phyloP scores from a whole-genome alignment of 2,888 invertebrate species.

The Bimastos eiseni region DNA sequence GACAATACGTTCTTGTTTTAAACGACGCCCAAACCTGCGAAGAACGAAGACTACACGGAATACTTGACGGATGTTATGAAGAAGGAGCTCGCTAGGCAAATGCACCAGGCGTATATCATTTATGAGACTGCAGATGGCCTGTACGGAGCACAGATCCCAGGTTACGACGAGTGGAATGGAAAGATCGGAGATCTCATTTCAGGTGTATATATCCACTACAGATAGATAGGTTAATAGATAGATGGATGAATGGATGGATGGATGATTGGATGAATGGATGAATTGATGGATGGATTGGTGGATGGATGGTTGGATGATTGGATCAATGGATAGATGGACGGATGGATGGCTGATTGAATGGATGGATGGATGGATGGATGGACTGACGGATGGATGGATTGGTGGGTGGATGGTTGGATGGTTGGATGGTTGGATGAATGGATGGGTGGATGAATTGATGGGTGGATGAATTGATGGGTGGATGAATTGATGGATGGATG shows the following conservation, averaged over 20 bases:
- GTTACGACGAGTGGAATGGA: background rate
- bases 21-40: background rate
- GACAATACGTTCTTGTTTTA: background rate
- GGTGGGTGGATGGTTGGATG: background rate
- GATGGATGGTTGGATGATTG: background rate
- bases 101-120: conserved; percentile 1
- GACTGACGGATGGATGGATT: background rate
- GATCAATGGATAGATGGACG: too few relatives aligned
- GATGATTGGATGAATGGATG: too few relatives aligned
- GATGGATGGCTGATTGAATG: too few relatives aligned
- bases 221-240: background rate
- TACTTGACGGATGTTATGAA: conserved; percentile 2
- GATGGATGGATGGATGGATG: too few relatives aligned
- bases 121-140: background rate
- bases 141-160: background rate
- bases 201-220: background rate
- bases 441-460: background rate
- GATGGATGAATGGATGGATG: background rate
- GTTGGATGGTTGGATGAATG: background rate
- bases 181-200: background rate
- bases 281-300: background rate
- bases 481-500: background rate
- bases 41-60: conserved; percentile 10
- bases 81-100: background rate
- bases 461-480: background rate